These are phyloP conservation scores for Sebastes diploproa DNA, from an alignment of 2,797 vertebrate genomes.

Conservation along the genomic window DNA sequence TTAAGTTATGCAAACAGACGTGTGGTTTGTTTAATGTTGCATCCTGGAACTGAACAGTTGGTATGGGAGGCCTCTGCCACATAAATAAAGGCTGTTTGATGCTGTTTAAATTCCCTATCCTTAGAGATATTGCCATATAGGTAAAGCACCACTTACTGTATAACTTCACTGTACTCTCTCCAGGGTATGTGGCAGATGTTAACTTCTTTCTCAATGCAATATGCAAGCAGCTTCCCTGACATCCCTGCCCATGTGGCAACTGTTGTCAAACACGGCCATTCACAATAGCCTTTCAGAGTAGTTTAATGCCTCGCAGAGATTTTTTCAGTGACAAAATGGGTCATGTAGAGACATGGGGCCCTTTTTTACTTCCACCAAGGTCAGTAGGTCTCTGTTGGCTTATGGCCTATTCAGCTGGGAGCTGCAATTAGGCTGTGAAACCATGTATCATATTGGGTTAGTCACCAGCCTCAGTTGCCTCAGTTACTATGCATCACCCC, in stretches of 20 bases:
- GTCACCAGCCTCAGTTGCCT: slow-evolving; percentile 70
- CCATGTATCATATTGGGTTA: slow-evolving; percentile 69
- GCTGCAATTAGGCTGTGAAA: slow-evolving; percentile 72
- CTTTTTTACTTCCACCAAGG: slow-evolving; percentile 65
- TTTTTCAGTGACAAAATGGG: slow-evolving; percentile 59
- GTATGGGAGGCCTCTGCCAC: background rate
- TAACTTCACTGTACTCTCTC: slow-evolving; percentile 1
- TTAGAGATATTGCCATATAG: slow-evolving; percentile 13
- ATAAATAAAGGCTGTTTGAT: slow-evolving; percentile 11
- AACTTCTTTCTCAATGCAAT: slow-evolving; percentile 6
- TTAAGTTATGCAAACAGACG: slow-evolving; percentile 26
- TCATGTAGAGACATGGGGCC: slow-evolving; percentile 47
- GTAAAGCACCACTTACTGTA: background rate
- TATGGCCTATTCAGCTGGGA: slow-evolving; percentile 72
- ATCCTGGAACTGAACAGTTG: slow-evolving; percentile 34
- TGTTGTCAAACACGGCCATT: slow-evolving; percentile 28
- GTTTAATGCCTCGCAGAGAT: slow-evolving; percentile 34
- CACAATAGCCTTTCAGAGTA: slow-evolving; percentile 43
- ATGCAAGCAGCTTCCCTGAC: slow-evolving; percentile 5
- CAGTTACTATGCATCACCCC: slow-evolving; percentile 62
- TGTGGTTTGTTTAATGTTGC: slow-evolving; percentile 29
- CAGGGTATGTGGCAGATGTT: slow-evolving; percentile 40
- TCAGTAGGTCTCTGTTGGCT: slow-evolving; percentile 74
- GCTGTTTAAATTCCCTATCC: background rate
- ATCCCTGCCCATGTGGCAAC: slow-evolving; percentile 9